Evolutionary conservation across 2,113 vertebrate species (phyloP).

Genomic region (Burhinus bistriatus): DNA sequence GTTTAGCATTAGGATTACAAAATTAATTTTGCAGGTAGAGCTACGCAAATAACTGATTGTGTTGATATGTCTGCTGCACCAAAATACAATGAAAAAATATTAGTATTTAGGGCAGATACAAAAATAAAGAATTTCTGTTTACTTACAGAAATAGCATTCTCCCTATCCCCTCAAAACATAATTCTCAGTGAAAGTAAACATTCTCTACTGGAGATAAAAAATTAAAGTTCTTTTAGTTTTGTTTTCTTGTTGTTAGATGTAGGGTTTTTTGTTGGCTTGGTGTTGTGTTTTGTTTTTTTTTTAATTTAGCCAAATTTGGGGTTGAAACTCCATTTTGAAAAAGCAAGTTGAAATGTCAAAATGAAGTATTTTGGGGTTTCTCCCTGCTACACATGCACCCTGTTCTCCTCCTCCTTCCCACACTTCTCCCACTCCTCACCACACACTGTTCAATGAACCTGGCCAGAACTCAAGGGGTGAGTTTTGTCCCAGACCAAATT

Average conservation of each 20-base stretch:
- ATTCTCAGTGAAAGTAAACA: not conserved
- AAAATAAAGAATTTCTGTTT: not conserved
- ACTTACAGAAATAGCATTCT: not conserved
- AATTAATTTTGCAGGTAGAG: not conserved
- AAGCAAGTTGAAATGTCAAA: not conserved
- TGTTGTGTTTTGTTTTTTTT: not conserved
- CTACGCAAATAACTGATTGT: not conserved
- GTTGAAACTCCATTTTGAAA: not conserved
- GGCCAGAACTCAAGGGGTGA: not conserved
- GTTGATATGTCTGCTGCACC: not conserved
- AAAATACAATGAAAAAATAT: not conserved
- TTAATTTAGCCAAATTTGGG: not conserved
- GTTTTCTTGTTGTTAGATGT: not conserved
- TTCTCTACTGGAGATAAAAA: not conserved
- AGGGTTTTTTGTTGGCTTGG: not conserved
- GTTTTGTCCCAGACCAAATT: not conserved
- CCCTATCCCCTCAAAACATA: not conserved
- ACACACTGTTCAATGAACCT: not conserved
- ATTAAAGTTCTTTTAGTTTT: rapidly evolving
- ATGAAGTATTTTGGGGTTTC: not conserved
- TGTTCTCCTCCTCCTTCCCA: not conserved
- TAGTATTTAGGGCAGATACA: not conserved
- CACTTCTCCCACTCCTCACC: not conserved
- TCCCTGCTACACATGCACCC: rapidly evolving
- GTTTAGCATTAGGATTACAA: not conserved